Base-by-base conservation (phyloP, 2,888 invertebrate species). In the Tiliacea citrago region DNA sequence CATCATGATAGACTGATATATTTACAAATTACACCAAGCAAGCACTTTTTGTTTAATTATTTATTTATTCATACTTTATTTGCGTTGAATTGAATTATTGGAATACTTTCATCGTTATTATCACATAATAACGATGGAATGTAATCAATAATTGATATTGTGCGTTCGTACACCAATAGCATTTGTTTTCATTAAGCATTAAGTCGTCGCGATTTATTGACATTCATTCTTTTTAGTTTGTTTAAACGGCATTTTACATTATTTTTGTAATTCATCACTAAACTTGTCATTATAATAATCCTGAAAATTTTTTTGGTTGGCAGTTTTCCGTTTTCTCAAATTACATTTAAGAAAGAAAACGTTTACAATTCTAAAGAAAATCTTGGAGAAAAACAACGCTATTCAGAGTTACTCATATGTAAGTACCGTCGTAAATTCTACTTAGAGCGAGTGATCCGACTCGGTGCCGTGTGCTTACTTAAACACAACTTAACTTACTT, bases 401-500 rank as follows among this genome's bases (percentile, higher is more conserved):
- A 61, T 18, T 65, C 12, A 60, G 12, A 79, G 76, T 70, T 69
- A 69, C 67, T 68, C 67, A 62, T 68, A 73, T 65, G 70, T 82
- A 74, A 68, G 79, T 81, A 70, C 57, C 65, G 63, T 74, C 79
- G 83, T 82, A 85, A 84, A 84, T 81, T 84, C 76, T 77, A 81
- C 81, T 74, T 80, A 65, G 74, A 72, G 68, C 67, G 82, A 81
- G 80, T 83, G 86, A 82, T 85, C 82, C 85, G 77, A 73, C 66
- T 80, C 63, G 76, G 79, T 75, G 70, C 72, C 78, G 82, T 67
- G 82, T 76, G 83, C 82, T 80, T 82, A 88, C 87, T 88, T 84
- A 88, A 86, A 75, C 70, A 77, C 73, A 82, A 87, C 86, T 87
- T 86, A 81, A 81, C 74, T 83, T 80, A 86, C 88, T 87, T 86